Percentiles rank a stretch among this genome's conserved stretches.
These are phyloP conservation scores for Vombatus ursinus DNA, from an alignment of 2,113 vertebrate species.

Conservation along the genomic window DNA sequence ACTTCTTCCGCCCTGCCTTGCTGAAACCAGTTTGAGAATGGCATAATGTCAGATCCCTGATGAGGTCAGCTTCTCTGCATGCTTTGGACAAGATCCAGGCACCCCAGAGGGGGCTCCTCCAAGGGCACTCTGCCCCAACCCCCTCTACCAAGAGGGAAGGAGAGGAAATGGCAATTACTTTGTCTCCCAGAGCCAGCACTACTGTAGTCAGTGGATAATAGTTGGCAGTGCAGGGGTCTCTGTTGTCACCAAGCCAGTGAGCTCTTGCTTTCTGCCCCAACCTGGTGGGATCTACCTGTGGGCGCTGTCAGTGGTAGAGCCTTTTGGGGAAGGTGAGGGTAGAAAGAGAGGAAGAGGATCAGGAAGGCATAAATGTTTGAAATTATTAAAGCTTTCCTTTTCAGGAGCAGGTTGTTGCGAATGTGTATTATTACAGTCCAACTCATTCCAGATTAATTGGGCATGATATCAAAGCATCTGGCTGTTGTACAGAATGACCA, in stretches of 20 bases:
- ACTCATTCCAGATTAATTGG: slow-evolving; percentile 82
- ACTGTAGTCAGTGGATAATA: slow-evolving; percentile 75
- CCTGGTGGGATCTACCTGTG: slow-evolving; percentile 78
- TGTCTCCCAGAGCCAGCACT: slow-evolving; percentile 76
- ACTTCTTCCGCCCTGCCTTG: background rate
- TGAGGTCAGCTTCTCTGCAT: background rate
- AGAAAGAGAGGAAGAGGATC: slow-evolving; percentile 52
- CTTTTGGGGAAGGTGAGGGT: slow-evolving; percentile 14
- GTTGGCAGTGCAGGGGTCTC: slow-evolving; percentile 76
- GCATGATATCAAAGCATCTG: slow-evolving; percentile 81
- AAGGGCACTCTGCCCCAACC: background rate
- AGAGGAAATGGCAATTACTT: fast-evolving
- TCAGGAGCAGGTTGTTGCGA: slow-evolving; percentile 70
- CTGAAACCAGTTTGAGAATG: background rate
- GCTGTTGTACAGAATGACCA: slow-evolving; percentile 72
- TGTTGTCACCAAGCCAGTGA: slow-evolving; percentile 78
- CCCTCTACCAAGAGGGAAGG: background rate
- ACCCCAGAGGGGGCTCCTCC: background rate
- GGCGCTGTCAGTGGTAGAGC: slow-evolving; percentile 72
- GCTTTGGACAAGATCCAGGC: background rate
- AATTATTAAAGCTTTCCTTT: slow-evolving; percentile 25
- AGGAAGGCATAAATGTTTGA: slow-evolving; percentile 26
- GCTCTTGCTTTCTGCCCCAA: slow-evolving; percentile 74
- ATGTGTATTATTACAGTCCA: slow-evolving; percentile 65
- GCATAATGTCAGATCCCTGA: background rate